These are phyloP conservation scores for Masnerella sp. DNA, from an alignment of 2,888 invertebrate species.

Conservation along the genomic window DNA sequence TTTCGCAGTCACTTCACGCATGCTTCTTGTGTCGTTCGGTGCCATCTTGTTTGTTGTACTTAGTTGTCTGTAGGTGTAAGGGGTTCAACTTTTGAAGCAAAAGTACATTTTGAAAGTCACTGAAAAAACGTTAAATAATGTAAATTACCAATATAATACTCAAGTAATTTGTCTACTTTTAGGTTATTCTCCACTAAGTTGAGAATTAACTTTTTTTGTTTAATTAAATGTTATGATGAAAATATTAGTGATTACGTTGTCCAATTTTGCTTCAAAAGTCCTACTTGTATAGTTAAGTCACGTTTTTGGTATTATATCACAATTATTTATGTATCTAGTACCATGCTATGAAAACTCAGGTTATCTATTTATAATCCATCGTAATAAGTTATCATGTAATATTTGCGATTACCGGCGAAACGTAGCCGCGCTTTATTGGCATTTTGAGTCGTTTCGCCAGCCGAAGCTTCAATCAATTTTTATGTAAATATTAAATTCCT, in stretches of 20 bases:
- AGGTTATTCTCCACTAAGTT: no score
- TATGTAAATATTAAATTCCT: constrained; percentile 45
- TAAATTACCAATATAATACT: no score
- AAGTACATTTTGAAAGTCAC: constrained; percentile 21
- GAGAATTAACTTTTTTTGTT: no score
- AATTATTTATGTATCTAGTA: constrained; percentile 27
- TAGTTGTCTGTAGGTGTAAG: constrained; percentile 35
- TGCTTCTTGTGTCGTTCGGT: constrained; percentile 62
- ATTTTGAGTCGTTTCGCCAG: constrained; percentile 31
- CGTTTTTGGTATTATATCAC: constrained; percentile 10
- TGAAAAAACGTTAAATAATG: no score
- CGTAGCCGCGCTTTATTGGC: constrained; percentile 28
- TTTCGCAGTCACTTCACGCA: constrained; percentile 66
- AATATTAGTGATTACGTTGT: no score
- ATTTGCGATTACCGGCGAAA: constrained; percentile 32
- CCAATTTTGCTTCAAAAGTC: constrained; percentile 15
- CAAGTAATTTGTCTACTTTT: no score
- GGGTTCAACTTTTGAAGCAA: constrained; percentile 32
- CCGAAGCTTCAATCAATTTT: constrained; percentile 40
- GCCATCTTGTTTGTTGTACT: constrained; percentile 50
- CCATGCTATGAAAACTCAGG: constrained; percentile 31
- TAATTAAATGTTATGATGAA: no score
- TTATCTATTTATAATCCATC: constrained; percentile 20
- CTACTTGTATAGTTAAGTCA: constrained; percentile 15
- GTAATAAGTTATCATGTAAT: constrained; percentile 38